Evolutionary conservation across 2,113 vertebrate species (phyloP).

Genomic region (Podiceps cristatus): DNA sequence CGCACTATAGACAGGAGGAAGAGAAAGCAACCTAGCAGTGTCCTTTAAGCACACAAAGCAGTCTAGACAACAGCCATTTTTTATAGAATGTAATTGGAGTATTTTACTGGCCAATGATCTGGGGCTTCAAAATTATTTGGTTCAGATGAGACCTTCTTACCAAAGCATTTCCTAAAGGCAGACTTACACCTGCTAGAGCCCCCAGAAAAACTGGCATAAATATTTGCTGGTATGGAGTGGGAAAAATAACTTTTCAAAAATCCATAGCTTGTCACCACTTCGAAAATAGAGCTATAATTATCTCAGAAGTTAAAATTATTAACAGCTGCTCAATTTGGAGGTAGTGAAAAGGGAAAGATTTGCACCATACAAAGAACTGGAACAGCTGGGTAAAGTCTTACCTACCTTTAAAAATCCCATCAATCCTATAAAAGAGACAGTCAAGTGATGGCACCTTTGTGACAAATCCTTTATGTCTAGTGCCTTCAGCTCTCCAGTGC

Average conservation of each 20-base stretch:
- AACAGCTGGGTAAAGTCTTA: background rate
- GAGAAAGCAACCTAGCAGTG: background rate
- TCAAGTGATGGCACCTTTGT: background rate
- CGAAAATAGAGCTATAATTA: background rate
- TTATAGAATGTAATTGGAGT: background rate
- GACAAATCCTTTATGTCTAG: background rate
- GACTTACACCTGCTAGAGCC: background rate
- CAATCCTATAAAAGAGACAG: background rate
- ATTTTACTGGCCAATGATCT: background rate
- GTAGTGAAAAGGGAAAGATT: background rate
- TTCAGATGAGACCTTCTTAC: background rate
- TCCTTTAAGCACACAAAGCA: background rate
- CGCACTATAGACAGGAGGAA: background rate
- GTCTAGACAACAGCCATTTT: background rate
- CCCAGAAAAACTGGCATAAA: background rate
- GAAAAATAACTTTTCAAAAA: background rate
- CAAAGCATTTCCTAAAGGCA: background rate
- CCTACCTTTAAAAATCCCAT: conserved; percentile 5
- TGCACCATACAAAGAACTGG: background rate
- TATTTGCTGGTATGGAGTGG: background rate
- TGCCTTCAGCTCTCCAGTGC: background rate
- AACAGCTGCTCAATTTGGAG: background rate
- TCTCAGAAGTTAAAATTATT: background rate
- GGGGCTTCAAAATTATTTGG: background rate
- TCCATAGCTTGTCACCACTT: background rate